Percentiles rank a stretch among this genome's conserved stretches.
Conservation (phyloP, 2,888 invertebrate genomes). For the Exephanes ischioxanthus region DNA sequence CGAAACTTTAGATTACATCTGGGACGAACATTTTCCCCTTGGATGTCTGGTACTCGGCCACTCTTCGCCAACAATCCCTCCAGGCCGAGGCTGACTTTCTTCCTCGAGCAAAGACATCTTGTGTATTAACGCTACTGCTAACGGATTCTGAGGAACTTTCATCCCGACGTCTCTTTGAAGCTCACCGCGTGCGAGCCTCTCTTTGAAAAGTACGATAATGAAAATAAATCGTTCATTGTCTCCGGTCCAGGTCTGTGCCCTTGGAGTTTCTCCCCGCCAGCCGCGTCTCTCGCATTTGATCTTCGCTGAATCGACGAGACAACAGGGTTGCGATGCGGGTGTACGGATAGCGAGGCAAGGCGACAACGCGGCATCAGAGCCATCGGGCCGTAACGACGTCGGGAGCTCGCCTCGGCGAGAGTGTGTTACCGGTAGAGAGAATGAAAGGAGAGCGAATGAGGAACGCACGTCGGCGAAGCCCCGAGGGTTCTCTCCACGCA, state of each 20-base stretch:
- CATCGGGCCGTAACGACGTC: conserved; percentile 37
- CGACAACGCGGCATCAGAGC: conserved; percentile 24
- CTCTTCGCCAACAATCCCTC: background rate
- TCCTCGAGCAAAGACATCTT: background rate
- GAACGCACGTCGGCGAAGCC: conserved; percentile 54
- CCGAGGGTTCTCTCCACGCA: conserved; percentile 60
- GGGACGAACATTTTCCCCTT: background rate
- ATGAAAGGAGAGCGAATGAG: conserved; percentile 30
- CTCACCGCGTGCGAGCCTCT: conserved; percentile 64
- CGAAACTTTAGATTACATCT: background rate
- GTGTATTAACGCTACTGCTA: background rate
- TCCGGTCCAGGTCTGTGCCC: background rate
- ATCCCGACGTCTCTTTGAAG: conserved; percentile 67
- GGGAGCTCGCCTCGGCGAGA: background rate
- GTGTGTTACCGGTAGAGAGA: conserved; percentile 44
- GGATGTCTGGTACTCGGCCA: background rate
- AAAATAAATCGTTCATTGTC: conserved; percentile 75
- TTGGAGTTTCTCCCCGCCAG: conserved; percentile 1
- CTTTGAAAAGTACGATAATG: conserved; percentile 69
- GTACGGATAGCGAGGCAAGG: conserved; percentile 13
- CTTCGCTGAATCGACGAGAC: conserved; percentile 71
- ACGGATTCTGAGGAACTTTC: conserved; percentile 34
- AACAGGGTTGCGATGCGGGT: conserved; percentile 5
- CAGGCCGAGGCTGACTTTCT: conserved; percentile 13
- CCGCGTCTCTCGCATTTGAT: conserved; percentile 71